Base-by-base conservation (phyloP, 2,888 invertebrate genomes). In the Noctuana brunneofusca region DNA sequence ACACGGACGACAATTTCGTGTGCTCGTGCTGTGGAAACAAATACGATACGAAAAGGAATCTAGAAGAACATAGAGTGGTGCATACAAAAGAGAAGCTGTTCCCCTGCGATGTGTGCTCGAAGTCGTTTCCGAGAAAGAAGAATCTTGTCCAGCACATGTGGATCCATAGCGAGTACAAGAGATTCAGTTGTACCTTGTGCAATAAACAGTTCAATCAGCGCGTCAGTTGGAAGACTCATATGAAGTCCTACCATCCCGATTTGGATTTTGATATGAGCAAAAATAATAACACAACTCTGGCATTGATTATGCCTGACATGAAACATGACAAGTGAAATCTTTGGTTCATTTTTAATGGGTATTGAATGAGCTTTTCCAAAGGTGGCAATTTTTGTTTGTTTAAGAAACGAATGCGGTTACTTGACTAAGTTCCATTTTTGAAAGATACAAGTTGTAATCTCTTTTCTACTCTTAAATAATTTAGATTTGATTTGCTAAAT, bases 61-160 rank as follows among this genome's bases (percentile, higher is more conserved):
- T 87, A 5, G 82, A 85, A 20, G 86, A 92, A 11, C 93, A 93
- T 65, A 83, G 84, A 57, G 89, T 92, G 3, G 87, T 89, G 0
- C 93, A 93, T 67, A 92, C 93, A 3, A 88, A 89, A 67, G 92
- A 92, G 63, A 92, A 90, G 58, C 74, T 86, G 0, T 91, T 86
- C 46, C 82, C 86, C 0, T 93, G 93, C 68, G 83, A 87, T 0
- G 83, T 90, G 0, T 93, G 93, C 65, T 75, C 83, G 0, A 91
- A 90, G 70, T 75, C 81, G 1, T 91, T 89, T 66, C 79, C 89
- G 1, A 75, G 87, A 8, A 86, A 87, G 69, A 88, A 88, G 71
- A 87, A 86, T 70, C 71, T 91, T 27, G 73, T 71, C 0, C 88
- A 89, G 64, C 91, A 91, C 65, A 84, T 88, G 83, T 89, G 89